Evolutionary conservation across 2,797 vertebrate species (phyloP), one percentile per base, ranked within the genome.

Genomic region (Chaetophractus vellerosus): DNA sequence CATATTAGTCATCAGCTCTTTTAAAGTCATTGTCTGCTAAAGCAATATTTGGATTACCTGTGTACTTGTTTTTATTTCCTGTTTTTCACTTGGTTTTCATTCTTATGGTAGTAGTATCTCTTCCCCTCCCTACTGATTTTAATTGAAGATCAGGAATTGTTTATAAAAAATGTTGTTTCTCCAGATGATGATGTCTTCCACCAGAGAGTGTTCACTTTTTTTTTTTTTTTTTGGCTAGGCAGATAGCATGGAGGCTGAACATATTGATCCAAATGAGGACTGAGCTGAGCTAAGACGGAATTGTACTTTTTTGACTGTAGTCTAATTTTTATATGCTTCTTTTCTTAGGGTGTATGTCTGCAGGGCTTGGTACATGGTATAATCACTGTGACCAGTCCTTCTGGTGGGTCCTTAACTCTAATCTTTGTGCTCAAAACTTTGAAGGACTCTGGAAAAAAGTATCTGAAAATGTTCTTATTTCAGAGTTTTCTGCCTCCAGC

Each of bases 11-110:
- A 59, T 63, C 52, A 76, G 26, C 82, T 93, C 50, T 69, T 94
- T 90, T 64, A 48, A 94, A 87, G 33, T 10, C 38, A n/a, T 89
- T 59, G 26, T 50, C 45, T 82, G 18, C 80, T 81, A 57, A 86
- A 55, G 16, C n/a, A 83, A 41, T 78, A 66, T 66, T 57, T 71
- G 38, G 10, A 50, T 76, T 45, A 87, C 23, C 57, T 36, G 12
- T 33, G 11, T 41, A 15, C 82, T 69, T 79, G 28, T 59, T 82
- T 81, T 90, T 87, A 69, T 87, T 71, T 9, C 4, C 2, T 24
- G 63, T 72, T 76, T 93, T 84, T 74, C 74, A 85, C 21, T 80
- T 76, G 38, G 19, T 33, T 79, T 33, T 74, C 33, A 52, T 88
- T 78, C 1, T 28, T 63, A 59, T 59, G 21, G 57, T 41, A 33